Evolutionary conservation across 1,140 invertebrate species (phyloP), one percentile per base, ranked within the genome.

Genomic region (Megalopta genalis): DNA sequence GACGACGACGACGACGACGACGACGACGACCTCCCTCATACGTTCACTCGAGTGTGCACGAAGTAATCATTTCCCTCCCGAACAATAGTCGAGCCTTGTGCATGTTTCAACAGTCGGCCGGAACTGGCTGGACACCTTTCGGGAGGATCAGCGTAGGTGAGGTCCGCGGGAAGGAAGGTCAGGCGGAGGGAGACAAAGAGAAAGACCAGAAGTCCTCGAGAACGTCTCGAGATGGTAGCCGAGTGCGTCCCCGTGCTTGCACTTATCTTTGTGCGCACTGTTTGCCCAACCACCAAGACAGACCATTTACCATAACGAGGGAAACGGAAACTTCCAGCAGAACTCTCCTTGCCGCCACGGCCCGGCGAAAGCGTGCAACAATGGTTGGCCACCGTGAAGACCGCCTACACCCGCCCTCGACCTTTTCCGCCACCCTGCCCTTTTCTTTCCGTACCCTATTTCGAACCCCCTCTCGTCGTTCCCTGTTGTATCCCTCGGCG

Each of bases 261-360:
- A 89, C 88, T 90, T 87, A 89, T 90, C 90, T 86, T 89, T 89
- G 87, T 87, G 80, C 81, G 85, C 54, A 88, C 88, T 91, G 88
- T 91, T 91, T 91, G 85, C 84, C 77, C 86, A 84, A 87, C 87
- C 89, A 90, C 87, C 82, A 89, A 90, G 84, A 88, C 88, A 88
- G 88, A 88, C 89, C 90, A 90, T 90, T 90, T 91, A 91, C 88
- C 87, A 89, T 91, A 91, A 91, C 90, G 90, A 90, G 89, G 86
- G 77, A 88, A 90, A 88, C 80, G 85, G 65, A 82, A 85, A 84
- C 85, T 84, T 82, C 83, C 75, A 81, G 83, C 63, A 82, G 78
- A 74, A 76, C 83, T 77, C 83, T 77, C 75, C 79, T 86, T 23
- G 75, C 14, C 73, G 66, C 66, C 14, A 14, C 49, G 49, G 42